These are phyloP conservation scores for Ophiodon elongatus DNA, from an alignment of 2,113 vertebrate genomes.

Conservation along the genomic window DNA sequence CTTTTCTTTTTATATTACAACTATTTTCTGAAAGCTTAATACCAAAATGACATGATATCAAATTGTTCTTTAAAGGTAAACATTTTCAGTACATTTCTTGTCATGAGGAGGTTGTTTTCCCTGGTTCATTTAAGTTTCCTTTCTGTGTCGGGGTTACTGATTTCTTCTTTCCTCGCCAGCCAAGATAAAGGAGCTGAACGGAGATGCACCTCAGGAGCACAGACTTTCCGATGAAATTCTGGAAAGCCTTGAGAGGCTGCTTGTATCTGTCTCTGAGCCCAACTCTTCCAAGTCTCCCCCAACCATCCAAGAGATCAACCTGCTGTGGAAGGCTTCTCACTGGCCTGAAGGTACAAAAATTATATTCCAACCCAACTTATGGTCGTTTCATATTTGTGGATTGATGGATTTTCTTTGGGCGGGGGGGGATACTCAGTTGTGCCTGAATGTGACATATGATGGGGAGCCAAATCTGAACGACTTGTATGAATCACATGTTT, in stretches of 20 bases:
- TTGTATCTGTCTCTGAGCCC: conserved; percentile 83
- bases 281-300: conserved; percentile 84
- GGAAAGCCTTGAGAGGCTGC: conserved; percentile 88
- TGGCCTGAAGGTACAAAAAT: conserved; percentile 89
- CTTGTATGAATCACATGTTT: background rate
- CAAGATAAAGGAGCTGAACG: conserved; percentile 90
- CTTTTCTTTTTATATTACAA: too few species aligned
- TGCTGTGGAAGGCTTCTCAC: conserved; percentile 92
- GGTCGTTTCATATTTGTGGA: background rate
- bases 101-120: background rate
- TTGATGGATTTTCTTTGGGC: too few species aligned
- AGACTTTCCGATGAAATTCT: conserved; percentile 80
- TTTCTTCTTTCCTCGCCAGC: conserved; percentile 77
- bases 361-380: background rate
- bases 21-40: too few species aligned
- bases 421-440: background rate
- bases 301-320: conserved; percentile 87
- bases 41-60: background rate
- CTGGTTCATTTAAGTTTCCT: background rate
- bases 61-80: background rate
- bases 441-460: background rate
- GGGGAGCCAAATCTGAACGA: background rate
- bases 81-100: background rate
- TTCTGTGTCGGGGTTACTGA: background rate
- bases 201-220: conserved; percentile 76